phyloP scores from a whole-genome alignment of 2,888 invertebrate species.

The Leptinotarsa rubiginosa region DNA sequence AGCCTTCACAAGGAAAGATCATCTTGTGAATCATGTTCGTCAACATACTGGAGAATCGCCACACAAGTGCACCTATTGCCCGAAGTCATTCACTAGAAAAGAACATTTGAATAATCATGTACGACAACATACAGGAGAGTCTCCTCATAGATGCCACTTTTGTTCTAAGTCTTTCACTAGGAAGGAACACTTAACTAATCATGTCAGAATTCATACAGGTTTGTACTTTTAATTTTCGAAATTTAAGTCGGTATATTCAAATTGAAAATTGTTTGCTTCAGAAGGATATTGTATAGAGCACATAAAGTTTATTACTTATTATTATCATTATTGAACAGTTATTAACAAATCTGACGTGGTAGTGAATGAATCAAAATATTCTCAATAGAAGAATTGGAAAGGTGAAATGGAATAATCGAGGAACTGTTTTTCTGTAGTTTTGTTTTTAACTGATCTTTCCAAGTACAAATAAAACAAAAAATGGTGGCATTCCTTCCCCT shows the following conservation, averaged over 20 bases:
- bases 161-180: slow-evolving; percentile 88
- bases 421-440: no score
- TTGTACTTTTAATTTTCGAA: slow-evolving; percentile 1
- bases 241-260: background rate
- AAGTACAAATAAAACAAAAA: no score
- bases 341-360: no score
- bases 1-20: slow-evolving; percentile 87
- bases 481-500: no score
- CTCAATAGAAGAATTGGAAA: no score
- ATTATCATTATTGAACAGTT: background rate
- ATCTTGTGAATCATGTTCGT: slow-evolving; percentile 79
- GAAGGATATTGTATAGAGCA: no score
- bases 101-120: slow-evolving; percentile 88
- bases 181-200: slow-evolving; percentile 88
- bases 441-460: no score
- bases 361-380: no score
- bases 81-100: slow-evolving; percentile 82
- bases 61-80: slow-evolving; percentile 81
- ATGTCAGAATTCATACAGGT: slow-evolving; percentile 75
- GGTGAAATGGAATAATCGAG: no score
- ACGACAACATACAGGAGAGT: slow-evolving; percentile 88
- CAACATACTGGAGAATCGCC: slow-evolving; percentile 80
- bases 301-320: background rate
- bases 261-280: no score
- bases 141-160: slow-evolving; percentile 86